Conservation (phyloP, 2,888 invertebrate species). For the Thysanoteuthis rhombus region DNA sequence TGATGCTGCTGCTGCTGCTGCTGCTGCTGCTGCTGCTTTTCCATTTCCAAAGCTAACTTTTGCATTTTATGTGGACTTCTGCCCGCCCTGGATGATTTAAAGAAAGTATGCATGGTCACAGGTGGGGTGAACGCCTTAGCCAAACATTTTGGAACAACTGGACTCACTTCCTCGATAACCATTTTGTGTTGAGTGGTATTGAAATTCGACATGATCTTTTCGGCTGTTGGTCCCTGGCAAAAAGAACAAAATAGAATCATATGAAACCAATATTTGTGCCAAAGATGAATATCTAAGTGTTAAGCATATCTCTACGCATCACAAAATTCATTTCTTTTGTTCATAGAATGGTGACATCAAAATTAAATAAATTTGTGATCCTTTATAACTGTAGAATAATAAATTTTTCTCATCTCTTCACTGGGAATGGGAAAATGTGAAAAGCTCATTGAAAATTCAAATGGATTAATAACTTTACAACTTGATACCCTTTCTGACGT, state of each 20-base stretch:
- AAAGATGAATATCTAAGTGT: no score
- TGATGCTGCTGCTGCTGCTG: background rate
- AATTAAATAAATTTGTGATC: no score
- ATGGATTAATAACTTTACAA: no score
- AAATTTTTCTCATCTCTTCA: no score
- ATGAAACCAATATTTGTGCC: background rate
- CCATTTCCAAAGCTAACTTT: background rate
- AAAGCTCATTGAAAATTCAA: no score
- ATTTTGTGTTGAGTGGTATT: background rate
- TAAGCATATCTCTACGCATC: no score
- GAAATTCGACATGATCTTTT: background rate
- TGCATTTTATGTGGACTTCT: slow-evolving; percentile 29
- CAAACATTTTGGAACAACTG: slow-evolving; percentile 50
- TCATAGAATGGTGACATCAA: no score
- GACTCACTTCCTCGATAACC: slow-evolving; percentile 38
- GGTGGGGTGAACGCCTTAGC: slow-evolving; percentile 58
- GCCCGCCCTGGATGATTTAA: slow-evolving; percentile 45
- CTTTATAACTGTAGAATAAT: no score
- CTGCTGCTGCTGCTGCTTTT: background rate
- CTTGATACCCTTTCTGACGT: no score
- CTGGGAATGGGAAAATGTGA: no score
- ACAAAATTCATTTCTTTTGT: no score
- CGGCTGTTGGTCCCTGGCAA: background rate
- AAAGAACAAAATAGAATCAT: background rate
- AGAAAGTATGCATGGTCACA: slow-evolving; percentile 62